Evolutionary conservation across 2,797 vertebrate species (phyloP).

Genomic region (Enteromius afrohamiltoni): DNA sequence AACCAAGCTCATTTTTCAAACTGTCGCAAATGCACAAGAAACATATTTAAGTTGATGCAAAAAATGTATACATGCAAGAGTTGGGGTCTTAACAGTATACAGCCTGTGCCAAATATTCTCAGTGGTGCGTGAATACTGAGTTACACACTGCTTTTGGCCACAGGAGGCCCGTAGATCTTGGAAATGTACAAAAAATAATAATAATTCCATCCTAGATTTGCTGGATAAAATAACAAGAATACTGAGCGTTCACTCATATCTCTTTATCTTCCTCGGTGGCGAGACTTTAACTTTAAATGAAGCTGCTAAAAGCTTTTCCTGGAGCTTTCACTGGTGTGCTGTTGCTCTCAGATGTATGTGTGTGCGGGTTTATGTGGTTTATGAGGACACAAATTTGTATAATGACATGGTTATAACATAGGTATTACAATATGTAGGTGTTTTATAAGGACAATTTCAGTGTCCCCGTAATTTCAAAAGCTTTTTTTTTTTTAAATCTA

Average conservation of each 20-base stretch:
- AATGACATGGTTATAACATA: too few species aligned
- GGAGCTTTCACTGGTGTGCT: not conserved
- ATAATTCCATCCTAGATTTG: not conserved
- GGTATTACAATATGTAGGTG: too few species aligned
- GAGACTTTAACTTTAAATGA: constrained; percentile 1
- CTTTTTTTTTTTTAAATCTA: too few species aligned
- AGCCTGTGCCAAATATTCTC: constrained; percentile 15
- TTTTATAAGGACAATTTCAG: too few species aligned
- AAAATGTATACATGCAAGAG: constrained; percentile 6
- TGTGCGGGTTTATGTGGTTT: not conserved
- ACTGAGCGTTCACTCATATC: not conserved
- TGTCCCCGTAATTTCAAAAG: too few species aligned
- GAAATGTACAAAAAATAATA: not conserved
- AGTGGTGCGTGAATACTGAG: constrained; percentile 16
- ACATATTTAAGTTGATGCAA: not conserved
- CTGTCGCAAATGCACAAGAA: too few species aligned
- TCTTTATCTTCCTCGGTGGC: not conserved
- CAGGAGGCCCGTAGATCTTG: constrained; percentile 7
- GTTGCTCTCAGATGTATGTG: not conserved
- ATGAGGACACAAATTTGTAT: too few species aligned
- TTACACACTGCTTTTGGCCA: constrained; percentile 27
- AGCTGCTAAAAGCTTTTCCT: constrained; percentile 14
- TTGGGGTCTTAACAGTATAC: not conserved
- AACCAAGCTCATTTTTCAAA: too few species aligned
- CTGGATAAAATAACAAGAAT: not conserved